Conservation (phyloP, 1,140 invertebrate genomes). For the Forficula auricularia region DNA sequence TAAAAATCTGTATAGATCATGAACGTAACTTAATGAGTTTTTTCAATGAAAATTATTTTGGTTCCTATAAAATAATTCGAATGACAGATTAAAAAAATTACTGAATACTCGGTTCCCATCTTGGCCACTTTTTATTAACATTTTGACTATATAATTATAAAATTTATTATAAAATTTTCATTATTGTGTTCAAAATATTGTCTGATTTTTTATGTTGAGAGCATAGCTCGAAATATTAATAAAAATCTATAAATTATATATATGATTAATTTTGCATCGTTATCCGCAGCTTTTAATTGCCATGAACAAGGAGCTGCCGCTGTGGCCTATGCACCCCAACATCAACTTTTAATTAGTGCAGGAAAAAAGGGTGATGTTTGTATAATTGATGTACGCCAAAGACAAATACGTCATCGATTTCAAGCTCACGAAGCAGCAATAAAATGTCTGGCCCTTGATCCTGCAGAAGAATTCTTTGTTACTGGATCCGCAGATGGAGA, state of each 20-base stretch:
- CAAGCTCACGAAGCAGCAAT: slow-evolving; percentile 83
- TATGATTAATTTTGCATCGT: neutral
- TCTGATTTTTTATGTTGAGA: too few relatives aligned
- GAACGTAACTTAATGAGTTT: too few relatives aligned
- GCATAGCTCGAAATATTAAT: too few relatives aligned
- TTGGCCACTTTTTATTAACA: too few relatives aligned
- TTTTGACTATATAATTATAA: too few relatives aligned
- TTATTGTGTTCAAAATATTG: neutral
- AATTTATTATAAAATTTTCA: neutral
- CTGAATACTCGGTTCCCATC: too few relatives aligned
- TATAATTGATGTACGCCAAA: slow-evolving; percentile 82
- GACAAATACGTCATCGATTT: slow-evolving; percentile 73
- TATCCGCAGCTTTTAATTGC: slow-evolving; percentile 27
- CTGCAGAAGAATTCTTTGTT: slow-evolving; percentile 88
- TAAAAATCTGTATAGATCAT: too few relatives aligned
- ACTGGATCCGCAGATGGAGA: slow-evolving; percentile 97
- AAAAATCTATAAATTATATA: too few relatives aligned
- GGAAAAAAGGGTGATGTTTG: slow-evolving; percentile 92
- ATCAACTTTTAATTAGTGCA: slow-evolving; percentile 80
- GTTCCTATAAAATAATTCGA: too few relatives aligned
- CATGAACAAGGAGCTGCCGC: slow-evolving; percentile 81
- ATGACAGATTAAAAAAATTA: too few relatives aligned
- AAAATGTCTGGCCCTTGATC: slow-evolving; percentile 86
- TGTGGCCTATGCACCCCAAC: slow-evolving; percentile 77
- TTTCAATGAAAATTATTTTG: too few relatives aligned